Evolutionary conservation across 2,888 invertebrate species (phyloP), one percentile per base, ranked within the genome.

Genomic region (Athetis lepigone): DNA sequence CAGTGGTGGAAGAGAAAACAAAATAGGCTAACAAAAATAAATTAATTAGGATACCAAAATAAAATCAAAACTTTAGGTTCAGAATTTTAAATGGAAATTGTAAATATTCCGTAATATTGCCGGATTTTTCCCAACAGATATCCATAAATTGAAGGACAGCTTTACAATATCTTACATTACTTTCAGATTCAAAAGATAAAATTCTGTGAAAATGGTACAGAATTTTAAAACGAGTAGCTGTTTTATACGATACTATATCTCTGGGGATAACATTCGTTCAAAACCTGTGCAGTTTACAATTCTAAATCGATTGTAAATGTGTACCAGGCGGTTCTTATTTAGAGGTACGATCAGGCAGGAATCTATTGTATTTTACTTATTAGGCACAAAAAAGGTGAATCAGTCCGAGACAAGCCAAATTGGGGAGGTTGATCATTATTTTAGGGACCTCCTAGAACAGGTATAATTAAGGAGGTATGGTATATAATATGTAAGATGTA

Each of bases 211-310:
- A 58, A 42, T 29, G 29, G 58, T 67, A 39, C 37, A 67, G 40
- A 57, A 67, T 69, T 57, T 69, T 46, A 57, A n/a, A 69, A 73
- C 16, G 13, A 47, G 40, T 50, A 13, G 23, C 73, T 56, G 21
- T 49, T 56, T 57, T 33, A 73, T 57, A 39, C 23, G 33, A 55
- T 50, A 42, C 23, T 45, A 40, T 27, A 13, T 51, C 51, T 55
- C 67, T n/a, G 11, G 50, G 29, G 46, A 67, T 37, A 37, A 19
- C 9, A 19, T 37, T 5, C 19, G 67, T 25, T 57, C 40, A 45
- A 51, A 56, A 66, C 39, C 50, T 50, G 63, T 64, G 25, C 9
- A n/a, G 29, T 58, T 36, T 57, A 52, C 51, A 50, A 52, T 42
- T 69, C 19, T 51, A 33, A 57, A 51, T 68, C 46, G 45, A 46